Percentiles rank a stretch among this genome's conserved stretches.
These are phyloP conservation scores for Perizoma flavofasciatum DNA, from an alignment of 2,888 invertebrate species.

Conservation along the genomic window DNA sequence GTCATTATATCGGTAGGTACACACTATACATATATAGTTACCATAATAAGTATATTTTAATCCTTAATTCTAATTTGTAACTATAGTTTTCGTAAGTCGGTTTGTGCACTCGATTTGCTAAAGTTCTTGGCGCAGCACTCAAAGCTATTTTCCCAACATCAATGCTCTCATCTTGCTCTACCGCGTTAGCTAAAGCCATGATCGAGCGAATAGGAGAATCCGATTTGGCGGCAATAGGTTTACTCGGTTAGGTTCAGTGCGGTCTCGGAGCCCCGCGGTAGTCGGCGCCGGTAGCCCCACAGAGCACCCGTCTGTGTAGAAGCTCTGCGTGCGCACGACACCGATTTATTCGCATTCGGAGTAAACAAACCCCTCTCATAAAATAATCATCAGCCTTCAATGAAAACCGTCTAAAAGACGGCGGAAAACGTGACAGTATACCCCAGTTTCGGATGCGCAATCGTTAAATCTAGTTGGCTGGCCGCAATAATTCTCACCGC, in stretches of 20 bases:
- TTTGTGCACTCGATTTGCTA: conserved; percentile 2
- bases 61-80: no score
- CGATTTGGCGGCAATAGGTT: conserved; percentile 58
- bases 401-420: conserved; percentile 51
- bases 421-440: conserved; percentile 26
- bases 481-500: conserved; percentile 65
- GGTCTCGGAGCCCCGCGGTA: conserved; percentile 46
- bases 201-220: conserved; percentile 56
- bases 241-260: conserved; percentile 58
- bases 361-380: conserved; percentile 69
- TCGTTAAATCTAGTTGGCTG: conserved; percentile 63
- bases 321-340: conserved; percentile 35
- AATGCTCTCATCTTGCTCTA: conserved; percentile 46
- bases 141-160: conserved; percentile 23
- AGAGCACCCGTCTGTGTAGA: conserved; percentile 43
- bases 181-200: conserved; percentile 35
- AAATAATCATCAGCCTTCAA: conserved; percentile 59
- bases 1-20: no score
- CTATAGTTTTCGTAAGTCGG: background rate
- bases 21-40: no score
- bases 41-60: no score
- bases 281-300: conserved; percentile 57
- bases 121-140: conserved; percentile 18
- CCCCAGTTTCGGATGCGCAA: conserved; percentile 26
- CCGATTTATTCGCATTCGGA: conserved; percentile 47